A percentile compares a stretch with the other conserved stretches of the same genome.
phyloP scores from a whole-genome alignment of 2,113 vertebrate genomes.

The Dasypus novemcinctus region DNA sequence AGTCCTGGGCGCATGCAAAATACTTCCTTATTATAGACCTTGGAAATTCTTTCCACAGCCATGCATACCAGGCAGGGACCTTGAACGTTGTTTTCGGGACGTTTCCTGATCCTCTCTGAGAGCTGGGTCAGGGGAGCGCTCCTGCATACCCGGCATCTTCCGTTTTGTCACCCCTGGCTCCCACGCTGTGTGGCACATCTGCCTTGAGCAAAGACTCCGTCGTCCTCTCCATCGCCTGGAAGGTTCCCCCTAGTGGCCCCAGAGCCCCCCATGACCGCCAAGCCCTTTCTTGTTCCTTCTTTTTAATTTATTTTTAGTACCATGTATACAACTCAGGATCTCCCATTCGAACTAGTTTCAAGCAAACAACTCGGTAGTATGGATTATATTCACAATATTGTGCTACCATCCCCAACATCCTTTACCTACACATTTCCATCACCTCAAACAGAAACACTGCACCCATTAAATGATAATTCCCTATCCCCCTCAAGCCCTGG shows the following conservation, averaged over 20 bases:
- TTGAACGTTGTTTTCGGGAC: background rate
- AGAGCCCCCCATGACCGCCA: accelerated
- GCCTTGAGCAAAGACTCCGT: background rate
- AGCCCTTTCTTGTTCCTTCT: background rate
- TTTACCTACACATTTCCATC: too few species aligned
- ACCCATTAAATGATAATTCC: too few species aligned
- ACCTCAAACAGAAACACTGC: too few species aligned
- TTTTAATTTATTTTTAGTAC: too few species aligned
- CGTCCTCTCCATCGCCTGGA: background rate
- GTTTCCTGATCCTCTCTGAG: background rate
- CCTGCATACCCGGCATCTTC: accelerated
- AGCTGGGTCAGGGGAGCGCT: background rate
- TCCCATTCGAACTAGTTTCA: too few species aligned
- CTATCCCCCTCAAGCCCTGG: too few species aligned
- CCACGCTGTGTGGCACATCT: accelerated
- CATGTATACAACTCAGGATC: too few species aligned
- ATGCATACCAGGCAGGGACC: background rate
- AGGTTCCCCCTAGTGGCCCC: background rate
- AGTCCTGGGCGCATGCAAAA: background rate
- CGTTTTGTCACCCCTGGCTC: background rate
- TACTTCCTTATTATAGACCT: background rate
- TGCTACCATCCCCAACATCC: too few species aligned
- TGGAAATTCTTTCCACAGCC: background rate
- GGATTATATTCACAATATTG: too few species aligned
- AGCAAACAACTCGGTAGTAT: too few species aligned